Conservation (phyloP, 2,113 vertebrate genomes). For the Suncus etruscus region DNA sequence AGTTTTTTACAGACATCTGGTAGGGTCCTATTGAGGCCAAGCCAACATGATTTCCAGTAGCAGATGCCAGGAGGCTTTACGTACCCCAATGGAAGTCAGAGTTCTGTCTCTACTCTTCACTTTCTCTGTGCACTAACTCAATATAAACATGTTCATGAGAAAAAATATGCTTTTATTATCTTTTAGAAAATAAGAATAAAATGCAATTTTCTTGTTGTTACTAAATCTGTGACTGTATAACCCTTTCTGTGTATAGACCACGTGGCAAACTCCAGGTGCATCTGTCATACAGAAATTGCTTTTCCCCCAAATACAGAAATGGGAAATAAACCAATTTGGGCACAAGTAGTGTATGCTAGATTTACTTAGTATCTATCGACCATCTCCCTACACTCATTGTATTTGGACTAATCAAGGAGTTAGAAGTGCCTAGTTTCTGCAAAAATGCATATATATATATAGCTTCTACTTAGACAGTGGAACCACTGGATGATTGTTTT, state of each 20-base stretch:
- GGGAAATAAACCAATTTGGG: conserved; percentile 87
- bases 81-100: neutral
- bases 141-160: conserved; percentile 50
- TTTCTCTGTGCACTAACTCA: conserved; percentile 47
- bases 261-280: conserved; percentile 75
- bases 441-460: neutral
- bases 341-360: conserved; percentile 82
- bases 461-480: neutral
- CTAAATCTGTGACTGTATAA: conserved; percentile 53
- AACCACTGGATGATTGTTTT: conserved; percentile 55
- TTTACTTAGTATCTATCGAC: conserved; percentile 82
- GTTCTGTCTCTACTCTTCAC: conserved; percentile 9
- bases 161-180: conserved; percentile 62
- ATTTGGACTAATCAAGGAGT: conserved; percentile 84
- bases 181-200: conserved; percentile 72
- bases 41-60: conserved; percentile 14
- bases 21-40: conserved; percentile 38
- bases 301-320: conserved; percentile 83
- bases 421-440: conserved; percentile 71
- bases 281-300: conserved; percentile 85
- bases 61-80: neutral
- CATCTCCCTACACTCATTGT: conserved; percentile 74
- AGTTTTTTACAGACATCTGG: conserved; percentile 24
- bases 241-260: conserved; percentile 32
- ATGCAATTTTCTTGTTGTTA: conserved; percentile 65